These are phyloP conservation scores for Ciconia stormi DNA, from an alignment of 2,113 vertebrate species.

Conservation along the genomic window DNA sequence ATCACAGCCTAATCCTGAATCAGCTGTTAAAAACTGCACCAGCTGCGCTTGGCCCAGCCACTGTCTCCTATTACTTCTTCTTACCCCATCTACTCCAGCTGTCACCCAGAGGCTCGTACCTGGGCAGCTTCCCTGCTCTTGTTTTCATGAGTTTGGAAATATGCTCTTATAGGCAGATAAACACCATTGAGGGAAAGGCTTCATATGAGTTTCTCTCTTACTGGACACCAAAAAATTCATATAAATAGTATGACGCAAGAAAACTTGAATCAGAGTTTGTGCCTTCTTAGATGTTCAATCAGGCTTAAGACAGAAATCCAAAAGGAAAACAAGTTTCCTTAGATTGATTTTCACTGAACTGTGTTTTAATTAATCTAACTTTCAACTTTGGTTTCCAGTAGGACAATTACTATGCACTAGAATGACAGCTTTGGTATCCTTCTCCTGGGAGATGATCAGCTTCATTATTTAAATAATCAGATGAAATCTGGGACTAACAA, in stretches of 20 bases:
- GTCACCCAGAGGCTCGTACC: background rate
- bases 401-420: background rate
- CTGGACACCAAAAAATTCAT: background rate
- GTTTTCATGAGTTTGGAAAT: background rate
- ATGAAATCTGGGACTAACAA: constrained; percentile 2
- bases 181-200: background rate
- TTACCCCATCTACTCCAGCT: background rate
- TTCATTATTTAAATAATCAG: constrained; percentile 27
- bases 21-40: background rate
- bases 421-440: background rate
- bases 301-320: background rate
- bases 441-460: background rate
- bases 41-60: background rate
- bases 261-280: background rate
- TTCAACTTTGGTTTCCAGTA: background rate
- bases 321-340: background rate
- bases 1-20: background rate
- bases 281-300: background rate
- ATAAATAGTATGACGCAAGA: background rate
- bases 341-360: background rate
- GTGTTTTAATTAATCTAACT: constrained; percentile 19
- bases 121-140: background rate
- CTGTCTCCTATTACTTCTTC: background rate
- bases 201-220: background rate
- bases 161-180: background rate